Base-by-base conservation (phyloP, 2,113 vertebrate genomes). In the Pao palembangensis region DNA sequence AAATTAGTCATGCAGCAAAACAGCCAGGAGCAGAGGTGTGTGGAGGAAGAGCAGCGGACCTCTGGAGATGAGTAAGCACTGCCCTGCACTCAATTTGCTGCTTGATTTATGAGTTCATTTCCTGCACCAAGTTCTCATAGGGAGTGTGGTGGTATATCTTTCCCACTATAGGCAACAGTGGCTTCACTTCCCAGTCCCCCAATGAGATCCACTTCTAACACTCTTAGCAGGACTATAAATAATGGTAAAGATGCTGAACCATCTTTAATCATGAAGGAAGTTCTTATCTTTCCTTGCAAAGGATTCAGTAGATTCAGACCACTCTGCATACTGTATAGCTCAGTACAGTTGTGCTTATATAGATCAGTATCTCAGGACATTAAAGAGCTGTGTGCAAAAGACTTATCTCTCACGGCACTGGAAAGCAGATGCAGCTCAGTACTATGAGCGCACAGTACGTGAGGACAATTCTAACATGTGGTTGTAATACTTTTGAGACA, bases 91-190 rank as follows among this genome's bases (percentile, higher is more conserved):
- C 82, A 85, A 83, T 88, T 82, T 83, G 73, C 75, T 73, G 82
- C 77, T 80, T 88, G 86, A 88, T 88, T 86, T 85, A 88, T 82
- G 75, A 85, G 68, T 82, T 88, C 82, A 84, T 86, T 84, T 88
- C 82, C 82, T 75, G 79, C 64, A 2, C 38, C 19, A 75, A 63
- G 59, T 86, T 81, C 81, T 80, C 83, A 69, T 76, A 48, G 71
- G 75, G 81, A 75, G 75, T 71, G 83, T 81, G 80, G 81, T 73
- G 80, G 71, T 79, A 74, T 85, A 85, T 82, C 69, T 81, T 65
- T 75, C 76, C 78, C 64, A 55, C 80, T 81, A 73, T 77, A 80
- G 82, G 78, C 66, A 77, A 60, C 69, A 6, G 67, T 70, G 61
- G 73, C 78, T 73, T 75, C 80, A 81, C 76, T 76, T 76, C 73